Conservation (phyloP, 2,797 vertebrate genomes). For the Enteromius trimaculatus region DNA sequence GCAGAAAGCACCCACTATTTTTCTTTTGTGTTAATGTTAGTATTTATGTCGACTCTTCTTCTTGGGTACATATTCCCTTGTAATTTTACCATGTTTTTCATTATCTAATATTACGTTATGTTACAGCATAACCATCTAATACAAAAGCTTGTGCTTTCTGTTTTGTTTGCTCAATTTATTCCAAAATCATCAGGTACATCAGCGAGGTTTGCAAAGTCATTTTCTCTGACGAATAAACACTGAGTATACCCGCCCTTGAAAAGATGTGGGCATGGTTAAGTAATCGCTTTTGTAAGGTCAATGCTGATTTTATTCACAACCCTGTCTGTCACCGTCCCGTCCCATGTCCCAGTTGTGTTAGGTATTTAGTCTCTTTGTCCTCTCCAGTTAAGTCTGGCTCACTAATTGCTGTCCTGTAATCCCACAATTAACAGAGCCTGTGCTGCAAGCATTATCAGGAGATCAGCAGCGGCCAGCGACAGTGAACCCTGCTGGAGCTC, state of each 20-base stretch:
- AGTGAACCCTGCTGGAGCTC: constrained; percentile 18
- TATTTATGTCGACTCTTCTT: neutral
- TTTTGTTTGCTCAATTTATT: neutral
- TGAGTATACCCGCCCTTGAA: neutral
- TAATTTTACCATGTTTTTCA: neutral
- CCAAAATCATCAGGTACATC: constrained; percentile 2
- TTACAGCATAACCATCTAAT: neutral
- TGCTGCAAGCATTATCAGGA: constrained; percentile 16
- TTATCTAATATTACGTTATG: neutral
- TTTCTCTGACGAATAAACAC: neutral
- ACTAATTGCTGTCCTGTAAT: constrained; percentile 54
- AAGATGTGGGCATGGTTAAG: neutral
- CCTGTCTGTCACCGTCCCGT: neutral
- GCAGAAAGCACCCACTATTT: neutral
- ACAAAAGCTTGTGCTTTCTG: neutral
- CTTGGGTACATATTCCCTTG: neutral
- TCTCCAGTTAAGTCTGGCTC: constrained; percentile 24
- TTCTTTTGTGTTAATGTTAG: neutral
- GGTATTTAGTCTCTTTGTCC: constrained; percentile 32
- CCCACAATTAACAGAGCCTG: constrained; percentile 37
- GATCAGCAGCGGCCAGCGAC: constrained; percentile 1
- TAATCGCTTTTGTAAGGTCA: neutral
- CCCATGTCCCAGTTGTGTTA: constrained; percentile 14
- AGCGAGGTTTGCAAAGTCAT: neutral
- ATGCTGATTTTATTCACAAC: constrained; percentile 3